Evolutionary conservation across 2,113 vertebrate genomes (phyloP).

Genomic region (Stictonetta naevosa): DNA sequence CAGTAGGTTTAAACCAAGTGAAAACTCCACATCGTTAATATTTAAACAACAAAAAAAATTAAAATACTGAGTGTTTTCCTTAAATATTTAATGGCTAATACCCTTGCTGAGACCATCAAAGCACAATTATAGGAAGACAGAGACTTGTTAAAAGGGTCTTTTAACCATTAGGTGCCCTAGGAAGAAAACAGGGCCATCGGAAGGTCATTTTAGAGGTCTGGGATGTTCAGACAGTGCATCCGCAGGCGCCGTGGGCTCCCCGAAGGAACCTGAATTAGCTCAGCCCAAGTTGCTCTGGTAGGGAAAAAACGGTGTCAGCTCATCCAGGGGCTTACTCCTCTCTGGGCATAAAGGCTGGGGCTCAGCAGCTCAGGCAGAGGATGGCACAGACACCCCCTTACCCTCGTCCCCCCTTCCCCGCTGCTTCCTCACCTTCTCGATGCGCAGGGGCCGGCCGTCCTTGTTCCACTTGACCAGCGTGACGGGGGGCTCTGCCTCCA

Average conservation of each 20-base stretch:
- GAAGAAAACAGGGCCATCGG: background rate
- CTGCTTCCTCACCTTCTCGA: conserved; percentile 86
- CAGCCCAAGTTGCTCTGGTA: background rate
- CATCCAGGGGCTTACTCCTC: background rate
- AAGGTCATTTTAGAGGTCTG: background rate
- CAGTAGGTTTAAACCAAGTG: background rate
- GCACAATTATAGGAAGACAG: background rate
- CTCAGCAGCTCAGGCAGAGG: accelerated
- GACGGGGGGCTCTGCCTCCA: conserved; percentile 95
- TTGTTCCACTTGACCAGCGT: conserved; percentile 97
- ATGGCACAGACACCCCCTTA: background rate
- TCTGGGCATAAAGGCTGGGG: background rate
- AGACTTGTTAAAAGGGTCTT: conserved; percentile 36
- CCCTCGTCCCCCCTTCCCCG: accelerated
- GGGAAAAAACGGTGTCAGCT: background rate
- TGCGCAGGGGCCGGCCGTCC: conserved; percentile 93
- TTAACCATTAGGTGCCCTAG: background rate
- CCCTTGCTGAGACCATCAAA: conserved; percentile 15
- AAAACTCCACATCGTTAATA: conserved; percentile 11
- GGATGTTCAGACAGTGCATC: background rate
- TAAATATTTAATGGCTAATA: conserved; percentile 58
- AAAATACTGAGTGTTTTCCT: background rate
- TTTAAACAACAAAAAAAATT: conserved; percentile 46
- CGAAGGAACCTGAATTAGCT: background rate
- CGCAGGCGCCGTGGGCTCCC: background rate